Percentiles rank a stretch among this genome's conserved stretches.
These are phyloP conservation scores for Antidorcas marsupialis DNA, from an alignment of 2,113 vertebrate genomes.

Conservation along the genomic window DNA sequence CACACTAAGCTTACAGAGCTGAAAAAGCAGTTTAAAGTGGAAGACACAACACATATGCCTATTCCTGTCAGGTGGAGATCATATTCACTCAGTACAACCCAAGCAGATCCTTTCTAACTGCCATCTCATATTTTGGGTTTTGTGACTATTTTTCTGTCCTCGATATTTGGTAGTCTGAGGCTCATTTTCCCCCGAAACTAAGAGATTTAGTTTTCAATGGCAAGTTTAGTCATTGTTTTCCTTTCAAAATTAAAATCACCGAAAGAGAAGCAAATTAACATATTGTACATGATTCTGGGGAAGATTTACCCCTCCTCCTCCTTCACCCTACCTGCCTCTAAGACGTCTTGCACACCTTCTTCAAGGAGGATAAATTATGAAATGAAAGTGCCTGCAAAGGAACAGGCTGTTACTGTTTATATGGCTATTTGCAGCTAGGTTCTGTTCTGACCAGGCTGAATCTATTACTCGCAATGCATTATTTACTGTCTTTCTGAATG, in stretches of 20 bases:
- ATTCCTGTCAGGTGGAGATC: not conserved
- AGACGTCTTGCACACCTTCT: not conserved
- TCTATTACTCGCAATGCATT: constrained; percentile 35
- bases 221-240: constrained; percentile 1
- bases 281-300: not conserved
- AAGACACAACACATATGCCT: not conserved
- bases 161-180: not conserved
- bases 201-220: not conserved
- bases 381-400: constrained; percentile 41
- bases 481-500: constrained; percentile 50
- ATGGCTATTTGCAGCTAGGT: not conserved
- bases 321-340: not conserved
- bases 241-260: not conserved
- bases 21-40: not conserved
- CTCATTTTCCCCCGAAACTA: not conserved
- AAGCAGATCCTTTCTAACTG: not conserved
- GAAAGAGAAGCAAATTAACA: not conserved
- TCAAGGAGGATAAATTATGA: constrained; percentile 34
- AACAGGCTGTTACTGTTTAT: constrained; percentile 7
- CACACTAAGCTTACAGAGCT: not conserved
- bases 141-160: not conserved
- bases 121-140: not conserved
- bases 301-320: not conserved
- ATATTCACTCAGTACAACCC: not conserved
- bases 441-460: constrained; percentile 49